Percentiles rank a stretch among this genome's conserved stretches.
These are phyloP conservation scores for Adelges cooleyi DNA, from an alignment of 1,140 invertebrate species.

Conservation along the genomic window DNA sequence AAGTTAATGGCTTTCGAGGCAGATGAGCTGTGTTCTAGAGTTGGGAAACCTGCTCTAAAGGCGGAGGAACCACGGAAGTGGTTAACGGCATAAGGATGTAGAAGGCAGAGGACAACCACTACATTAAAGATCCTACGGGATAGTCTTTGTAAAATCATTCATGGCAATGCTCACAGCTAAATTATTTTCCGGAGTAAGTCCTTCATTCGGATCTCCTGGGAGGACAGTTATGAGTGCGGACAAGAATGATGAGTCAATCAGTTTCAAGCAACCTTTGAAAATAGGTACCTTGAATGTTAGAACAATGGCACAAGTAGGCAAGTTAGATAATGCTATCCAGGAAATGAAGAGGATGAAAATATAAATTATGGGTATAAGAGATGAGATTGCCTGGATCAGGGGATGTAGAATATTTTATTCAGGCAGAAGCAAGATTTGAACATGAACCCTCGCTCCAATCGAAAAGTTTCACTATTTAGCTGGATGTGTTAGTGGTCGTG, in stretches of 20 bases:
- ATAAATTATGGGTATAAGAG: conserved; percentile 28
- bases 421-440: too few relatives aligned
- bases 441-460: not conserved
- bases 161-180: not conserved
- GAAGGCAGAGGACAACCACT: not conserved
- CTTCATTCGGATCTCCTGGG: not conserved
- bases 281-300: conserved; percentile 12
- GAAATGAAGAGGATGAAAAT: conserved; percentile 30
- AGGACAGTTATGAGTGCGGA: not conserved
- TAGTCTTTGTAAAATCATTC: not conserved
- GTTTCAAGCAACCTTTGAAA: conserved; percentile 4
- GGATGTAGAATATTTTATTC: not conserved
- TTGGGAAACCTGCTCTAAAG: conserved; percentile 11
- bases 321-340: conserved; percentile 29
- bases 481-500: not conserved
- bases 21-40: not conserved
- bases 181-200: not conserved
- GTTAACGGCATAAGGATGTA: not conserved
- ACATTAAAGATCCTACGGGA: not conserved
- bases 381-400: conserved; percentile 18
- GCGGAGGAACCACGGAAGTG: not conserved
- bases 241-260: not conserved
- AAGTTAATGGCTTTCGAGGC: not conserved
- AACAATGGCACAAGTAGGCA: conserved; percentile 29
- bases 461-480: not conserved